These are phyloP conservation scores for Pelosia muscerda DNA, from an alignment of 2,888 invertebrate species.

Conservation along the genomic window DNA sequence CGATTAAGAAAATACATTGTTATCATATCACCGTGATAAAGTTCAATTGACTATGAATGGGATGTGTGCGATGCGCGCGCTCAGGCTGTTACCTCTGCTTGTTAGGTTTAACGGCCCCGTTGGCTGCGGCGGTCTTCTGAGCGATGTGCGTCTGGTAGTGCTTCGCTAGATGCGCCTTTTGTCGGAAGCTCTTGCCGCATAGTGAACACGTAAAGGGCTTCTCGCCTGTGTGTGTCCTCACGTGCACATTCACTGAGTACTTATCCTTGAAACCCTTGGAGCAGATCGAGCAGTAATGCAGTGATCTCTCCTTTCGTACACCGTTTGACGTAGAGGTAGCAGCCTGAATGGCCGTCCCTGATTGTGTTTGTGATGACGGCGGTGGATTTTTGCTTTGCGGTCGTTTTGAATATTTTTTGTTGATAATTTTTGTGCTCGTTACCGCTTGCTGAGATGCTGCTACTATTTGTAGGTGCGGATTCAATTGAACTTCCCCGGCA, in stretches of 20 bases:
- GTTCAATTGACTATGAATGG: constrained; percentile 79
- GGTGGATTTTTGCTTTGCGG: constrained; percentile 85
- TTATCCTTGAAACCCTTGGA: constrained; percentile 98
- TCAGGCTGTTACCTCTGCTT: constrained; percentile 82
- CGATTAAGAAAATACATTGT: constrained; percentile 68
- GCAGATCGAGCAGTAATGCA: constrained; percentile 97
- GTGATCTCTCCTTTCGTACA: constrained; percentile 94
- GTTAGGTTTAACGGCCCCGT: constrained; percentile 87
- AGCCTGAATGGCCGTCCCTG: constrained; percentile 76
- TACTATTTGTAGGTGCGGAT: constrained; percentile 85
- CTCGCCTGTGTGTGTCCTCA: constrained; percentile 98
- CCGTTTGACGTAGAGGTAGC: constrained; percentile 90
- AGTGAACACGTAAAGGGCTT: constrained; percentile 98
- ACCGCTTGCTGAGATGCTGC: constrained; percentile 87
- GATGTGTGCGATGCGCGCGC: constrained; percentile 49
- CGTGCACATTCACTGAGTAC: constrained; percentile 99
- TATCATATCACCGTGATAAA: constrained; percentile 77
- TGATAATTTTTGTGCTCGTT: constrained; percentile 87
- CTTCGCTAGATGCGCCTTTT: constrained; percentile 96
- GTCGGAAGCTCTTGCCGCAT: constrained; percentile 97
- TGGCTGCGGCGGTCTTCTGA: constrained; percentile 91
- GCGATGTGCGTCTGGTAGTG: constrained; percentile 97
- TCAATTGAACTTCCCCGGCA: constrained; percentile 77
- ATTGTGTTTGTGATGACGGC: constrained; percentile 71
- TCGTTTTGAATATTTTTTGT: constrained; percentile 90